Conservation (phyloP, 2,888 invertebrate genomes). For the Trachelus stipa region DNA sequence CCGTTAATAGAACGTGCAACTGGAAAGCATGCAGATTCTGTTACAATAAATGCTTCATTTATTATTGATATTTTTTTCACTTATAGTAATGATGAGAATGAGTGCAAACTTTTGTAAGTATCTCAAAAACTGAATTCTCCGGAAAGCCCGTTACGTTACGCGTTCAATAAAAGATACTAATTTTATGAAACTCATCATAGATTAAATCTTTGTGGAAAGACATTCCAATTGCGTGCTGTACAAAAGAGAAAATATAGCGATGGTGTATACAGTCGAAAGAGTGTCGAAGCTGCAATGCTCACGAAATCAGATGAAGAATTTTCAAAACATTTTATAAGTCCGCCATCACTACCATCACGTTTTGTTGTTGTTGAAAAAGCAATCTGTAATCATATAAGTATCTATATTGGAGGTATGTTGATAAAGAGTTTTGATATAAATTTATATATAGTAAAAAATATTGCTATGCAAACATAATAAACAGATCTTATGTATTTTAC, state of each 20-base stretch:
- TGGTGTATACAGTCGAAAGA: constrained; percentile 75
- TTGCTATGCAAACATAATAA: neutral
- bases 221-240: constrained; percentile 64
- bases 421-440: constrained; percentile 46
- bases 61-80: constrained; percentile 70
- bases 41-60: constrained; percentile 70
- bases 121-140: constrained; percentile 17
- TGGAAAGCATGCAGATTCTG: constrained; percentile 71
- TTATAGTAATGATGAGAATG: constrained; percentile 70
- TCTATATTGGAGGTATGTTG: constrained; percentile 73
- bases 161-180: neutral
- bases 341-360: constrained; percentile 67
- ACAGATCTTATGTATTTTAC: constrained; percentile 22
- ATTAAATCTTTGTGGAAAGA: constrained; percentile 66
- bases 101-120: constrained; percentile 70
- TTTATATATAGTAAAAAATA: constrained; percentile 26
- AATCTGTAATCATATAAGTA: constrained; percentile 71
- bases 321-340: constrained; percentile 68
- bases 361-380: constrained; percentile 69
- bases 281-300: constrained; percentile 71
- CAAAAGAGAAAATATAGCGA: constrained; percentile 65
- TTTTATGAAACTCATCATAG: constrained; percentile 47
- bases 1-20: constrained; percentile 71
- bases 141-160: neutral
- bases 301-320: constrained; percentile 68